Evolutionary conservation across 2,888 invertebrate genomes (phyloP).

Genomic region (Orchestes rusci): DNA sequence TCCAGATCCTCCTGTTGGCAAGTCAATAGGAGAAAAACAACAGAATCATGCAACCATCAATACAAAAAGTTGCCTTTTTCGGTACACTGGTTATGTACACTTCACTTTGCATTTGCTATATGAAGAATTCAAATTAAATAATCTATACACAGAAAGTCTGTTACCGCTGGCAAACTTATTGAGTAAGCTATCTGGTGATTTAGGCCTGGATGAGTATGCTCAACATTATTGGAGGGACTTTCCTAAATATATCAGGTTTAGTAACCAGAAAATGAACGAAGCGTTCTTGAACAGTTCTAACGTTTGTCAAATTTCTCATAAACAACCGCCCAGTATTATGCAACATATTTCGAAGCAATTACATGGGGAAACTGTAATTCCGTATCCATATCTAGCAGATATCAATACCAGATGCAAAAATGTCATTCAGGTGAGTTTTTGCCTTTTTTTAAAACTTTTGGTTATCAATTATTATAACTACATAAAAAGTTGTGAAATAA

Average conservation of each 20-base stretch:
- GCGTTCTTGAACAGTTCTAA: constrained; percentile 52
- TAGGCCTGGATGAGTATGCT: constrained; percentile 62
- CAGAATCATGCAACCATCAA: constrained; percentile 37
- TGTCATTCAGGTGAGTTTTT: constrained; percentile 58
- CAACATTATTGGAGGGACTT: constrained; percentile 83
- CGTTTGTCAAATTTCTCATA: constrained; percentile 54
- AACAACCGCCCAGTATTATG: constrained; percentile 64
- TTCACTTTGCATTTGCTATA: constrained; percentile 82
- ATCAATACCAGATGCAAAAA: constrained; percentile 68
- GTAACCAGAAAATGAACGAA: constrained; percentile 49
- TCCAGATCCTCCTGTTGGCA: background rate
- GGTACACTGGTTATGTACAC: constrained; percentile 65
- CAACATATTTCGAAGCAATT: constrained; percentile 62
- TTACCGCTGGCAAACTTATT: constrained; percentile 63
- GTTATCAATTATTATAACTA: constrained; percentile 1
- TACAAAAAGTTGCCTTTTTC: constrained; percentile 60
- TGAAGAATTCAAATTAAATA: constrained; percentile 83
- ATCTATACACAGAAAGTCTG: constrained; percentile 59
- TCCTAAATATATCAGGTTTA: constrained; percentile 45
- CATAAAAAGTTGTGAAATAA: background rate
- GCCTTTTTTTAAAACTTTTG: background rate
- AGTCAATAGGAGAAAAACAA: background rate
- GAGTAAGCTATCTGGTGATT: constrained; percentile 68
- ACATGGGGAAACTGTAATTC: constrained; percentile 47
- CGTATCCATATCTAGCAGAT: constrained; percentile 66